Evolutionary conservation across 2,113 vertebrate genomes (phyloP), one percentile per base, ranked within the genome.

Genomic region (Emydura subglobosa): DNA sequence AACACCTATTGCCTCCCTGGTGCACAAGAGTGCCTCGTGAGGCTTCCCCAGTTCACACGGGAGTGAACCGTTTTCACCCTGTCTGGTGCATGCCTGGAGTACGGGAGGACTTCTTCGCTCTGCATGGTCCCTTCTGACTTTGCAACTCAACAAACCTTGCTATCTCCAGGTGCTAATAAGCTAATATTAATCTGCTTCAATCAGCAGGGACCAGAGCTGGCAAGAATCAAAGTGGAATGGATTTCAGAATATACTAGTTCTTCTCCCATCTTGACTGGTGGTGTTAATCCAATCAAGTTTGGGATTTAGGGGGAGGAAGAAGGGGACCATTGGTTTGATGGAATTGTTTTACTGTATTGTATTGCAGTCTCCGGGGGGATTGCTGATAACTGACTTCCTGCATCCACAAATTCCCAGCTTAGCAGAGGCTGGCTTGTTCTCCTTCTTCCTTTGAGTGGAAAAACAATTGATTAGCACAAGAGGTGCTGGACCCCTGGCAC

Each of bases 401-500:
- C 7, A 94, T 92, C 93, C 95, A 90, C 88, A 92, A 25, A 7
- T 79, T 61, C 53, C 89, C 79, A 89, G 93, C 95, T 95, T 94
- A 94, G 90, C 72, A 80, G 61, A 79, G 13, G 9, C 81, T 89
- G 90, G 83, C 74, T 96, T 88, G 74, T 85, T 96, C 91, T 96
- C 55, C 59, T 42, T 50, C 3, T 82, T 96, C 57, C 89, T 95
- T 83, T 7, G 81, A 24, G 74, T 44, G 85, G 91, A 95, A 47
- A 97, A 97, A 96, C 96, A 97, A 34, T 96, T 97, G 96, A 94
- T 97, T 96, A 97, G 96, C 83, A 79, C 54, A 11, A 93, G 85
- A 65, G 85, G 51, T 19, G 49, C 76, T 10, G 91, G 59, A 85
- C 87, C 94, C 89, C 85, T 59, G 79, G 65, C 93, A 93, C 90